Conservation (phyloP, 2,113 vertebrate species). For the Malurus elegans region DNA sequence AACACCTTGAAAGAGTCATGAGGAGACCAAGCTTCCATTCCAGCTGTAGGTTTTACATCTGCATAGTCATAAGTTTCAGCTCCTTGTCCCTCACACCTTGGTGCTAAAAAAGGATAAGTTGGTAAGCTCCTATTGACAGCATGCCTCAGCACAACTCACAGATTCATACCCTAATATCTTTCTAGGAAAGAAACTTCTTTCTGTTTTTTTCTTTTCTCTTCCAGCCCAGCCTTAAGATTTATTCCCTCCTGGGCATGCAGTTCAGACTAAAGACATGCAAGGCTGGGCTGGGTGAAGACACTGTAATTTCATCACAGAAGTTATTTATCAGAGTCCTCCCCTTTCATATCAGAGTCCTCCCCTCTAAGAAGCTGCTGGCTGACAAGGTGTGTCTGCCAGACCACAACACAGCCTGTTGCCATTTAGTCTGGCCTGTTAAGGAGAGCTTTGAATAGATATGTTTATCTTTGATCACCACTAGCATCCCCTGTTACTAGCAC, state of each 20-base stretch:
- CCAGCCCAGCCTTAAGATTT: neutral
- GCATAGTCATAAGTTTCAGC: neutral
- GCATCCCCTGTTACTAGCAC: neutral
- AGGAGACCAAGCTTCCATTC: neutral
- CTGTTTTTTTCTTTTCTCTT: neutral
- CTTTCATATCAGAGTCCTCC: neutral
- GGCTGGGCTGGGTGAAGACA: neutral
- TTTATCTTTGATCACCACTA: neutral
- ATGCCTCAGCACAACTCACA: neutral
- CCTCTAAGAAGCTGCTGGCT: neutral
- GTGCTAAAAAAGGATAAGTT: neutral
- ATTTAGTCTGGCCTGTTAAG: neutral
- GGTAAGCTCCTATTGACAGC: neutral
- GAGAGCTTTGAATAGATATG: neutral
- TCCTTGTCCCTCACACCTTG: neutral
- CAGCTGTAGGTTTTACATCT: neutral
- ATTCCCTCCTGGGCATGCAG: neutral
- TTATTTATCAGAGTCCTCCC: neutral
- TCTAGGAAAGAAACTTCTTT: neutral
- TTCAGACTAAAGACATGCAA: neutral
- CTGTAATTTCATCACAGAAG: neutral
- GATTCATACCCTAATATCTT: neutral
- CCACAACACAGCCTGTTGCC: neutral
- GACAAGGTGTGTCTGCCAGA: neutral
- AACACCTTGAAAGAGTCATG: accelerated